These are phyloP conservation scores for Cricetomys ansorgei DNA, from an alignment of 2,113 vertebrate species.

Conservation along the genomic window DNA sequence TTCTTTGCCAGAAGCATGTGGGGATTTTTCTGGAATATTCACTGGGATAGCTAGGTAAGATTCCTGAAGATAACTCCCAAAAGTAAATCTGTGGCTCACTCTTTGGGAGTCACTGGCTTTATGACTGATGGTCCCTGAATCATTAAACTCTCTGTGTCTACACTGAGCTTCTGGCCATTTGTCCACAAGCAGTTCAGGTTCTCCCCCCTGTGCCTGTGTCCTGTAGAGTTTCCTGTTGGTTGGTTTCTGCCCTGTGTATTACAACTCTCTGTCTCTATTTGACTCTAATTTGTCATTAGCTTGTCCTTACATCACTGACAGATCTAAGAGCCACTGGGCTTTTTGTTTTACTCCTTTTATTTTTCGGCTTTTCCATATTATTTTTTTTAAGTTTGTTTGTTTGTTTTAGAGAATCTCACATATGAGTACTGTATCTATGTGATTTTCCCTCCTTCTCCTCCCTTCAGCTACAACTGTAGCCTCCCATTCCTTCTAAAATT, in stretches of 20 bases:
- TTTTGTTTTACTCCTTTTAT: neutral
- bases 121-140: neutral
- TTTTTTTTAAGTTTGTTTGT: neutral
- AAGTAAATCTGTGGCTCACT: neutral
- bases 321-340: neutral
- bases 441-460: neutral
- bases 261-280: neutral
- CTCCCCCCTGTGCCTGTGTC: neutral
- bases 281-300: neutral
- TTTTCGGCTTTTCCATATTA: neutral
- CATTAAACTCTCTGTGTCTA: neutral
- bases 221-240: neutral
- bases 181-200: neutral
- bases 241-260: neutral
- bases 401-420: neutral
- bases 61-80: neutral
- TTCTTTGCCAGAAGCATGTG: neutral
- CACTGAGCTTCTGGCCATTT: neutral
- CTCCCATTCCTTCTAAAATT: neutral
- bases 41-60: neutral
- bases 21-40: neutral
- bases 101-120: neutral
- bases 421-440: neutral
- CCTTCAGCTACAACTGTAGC: neutral
- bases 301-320: neutral